phyloP scores from a whole-genome alignment of 1,140 invertebrate species.

The Epicauta chinensis region DNA sequence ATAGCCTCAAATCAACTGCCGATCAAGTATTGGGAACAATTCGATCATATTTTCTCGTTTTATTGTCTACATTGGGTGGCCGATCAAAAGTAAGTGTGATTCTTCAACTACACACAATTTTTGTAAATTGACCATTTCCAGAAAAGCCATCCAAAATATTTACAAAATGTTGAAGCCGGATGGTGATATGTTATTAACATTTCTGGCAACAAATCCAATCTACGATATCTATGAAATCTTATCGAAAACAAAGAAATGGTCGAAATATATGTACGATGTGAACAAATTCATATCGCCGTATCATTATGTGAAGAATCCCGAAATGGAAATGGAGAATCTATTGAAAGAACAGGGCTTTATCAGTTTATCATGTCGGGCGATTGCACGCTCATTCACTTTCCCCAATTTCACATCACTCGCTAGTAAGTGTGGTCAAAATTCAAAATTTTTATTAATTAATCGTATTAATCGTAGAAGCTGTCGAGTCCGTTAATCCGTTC shows the following conservation, averaged over 20 bases:
- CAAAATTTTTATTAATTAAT: background rate
- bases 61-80: conserved; percentile 79
- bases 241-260: conserved; percentile 53
- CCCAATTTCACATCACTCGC: conserved; percentile 51
- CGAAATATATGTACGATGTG: conserved; percentile 59
- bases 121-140: conserved; percentile 39
- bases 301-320: conserved; percentile 56
- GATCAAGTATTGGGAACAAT: conserved; percentile 46
- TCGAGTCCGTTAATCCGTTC: conserved; percentile 70
- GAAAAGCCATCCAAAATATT: conserved; percentile 58
- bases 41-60: conserved; percentile 70
- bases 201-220: conserved; percentile 62
- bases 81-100: conserved; percentile 55
- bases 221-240: conserved; percentile 63
- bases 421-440: conserved; percentile 45
- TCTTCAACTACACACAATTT: background rate
- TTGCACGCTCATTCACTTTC: conserved; percentile 57
- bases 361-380: conserved; percentile 55
- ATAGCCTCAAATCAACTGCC: conserved; percentile 51
- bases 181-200: conserved; percentile 63
- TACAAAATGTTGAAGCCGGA: conserved; percentile 54
- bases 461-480: conserved; percentile 53
- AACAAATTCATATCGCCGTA: conserved; percentile 59
- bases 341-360: conserved; percentile 61
- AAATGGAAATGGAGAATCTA: conserved; percentile 53